Evolutionary conservation across 2,888 invertebrate genomes (phyloP).

Genomic region (Leptinotarsa haldemani): DNA sequence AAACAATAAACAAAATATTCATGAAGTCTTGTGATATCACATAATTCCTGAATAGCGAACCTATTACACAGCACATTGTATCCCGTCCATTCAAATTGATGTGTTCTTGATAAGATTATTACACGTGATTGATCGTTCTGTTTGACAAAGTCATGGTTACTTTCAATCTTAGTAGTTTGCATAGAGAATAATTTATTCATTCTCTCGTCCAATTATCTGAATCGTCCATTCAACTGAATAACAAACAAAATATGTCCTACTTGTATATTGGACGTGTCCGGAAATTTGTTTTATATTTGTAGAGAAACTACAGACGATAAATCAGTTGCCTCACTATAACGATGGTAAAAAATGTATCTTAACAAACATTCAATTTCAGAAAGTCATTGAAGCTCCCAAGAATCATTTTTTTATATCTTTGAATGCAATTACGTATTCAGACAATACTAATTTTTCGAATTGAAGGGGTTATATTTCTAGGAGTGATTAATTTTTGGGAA

Average conservation of each 20-base stretch:
- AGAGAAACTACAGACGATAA: too few species aligned
- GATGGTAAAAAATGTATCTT: too few species aligned
- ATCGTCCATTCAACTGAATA: background rate
- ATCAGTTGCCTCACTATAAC: too few species aligned
- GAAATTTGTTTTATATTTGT: background rate
- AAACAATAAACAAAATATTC: background rate
- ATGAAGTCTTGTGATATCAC: background rate
- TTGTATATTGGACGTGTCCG: background rate
- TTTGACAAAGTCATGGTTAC: conserved; percentile 7
- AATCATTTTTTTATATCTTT: too few species aligned
- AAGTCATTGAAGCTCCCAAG: too few species aligned
- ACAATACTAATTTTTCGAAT: too few species aligned
- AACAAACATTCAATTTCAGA: too few species aligned
- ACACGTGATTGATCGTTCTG: background rate
- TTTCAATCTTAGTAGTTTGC: background rate
- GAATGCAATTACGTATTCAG: too few species aligned
- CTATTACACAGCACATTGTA: background rate
- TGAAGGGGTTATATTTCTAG: too few species aligned
- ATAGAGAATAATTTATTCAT: background rate
- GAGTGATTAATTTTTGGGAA: too few species aligned
- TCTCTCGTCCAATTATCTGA: background rate
- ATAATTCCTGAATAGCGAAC: background rate
- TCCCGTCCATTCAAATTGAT: background rate
- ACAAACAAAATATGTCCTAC: background rate
- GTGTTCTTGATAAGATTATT: background rate